Percentiles rank a stretch among this genome's conserved stretches.
Conservation (phyloP, 2,888 invertebrate genomes). For the Anthrax anthrax region DNA sequence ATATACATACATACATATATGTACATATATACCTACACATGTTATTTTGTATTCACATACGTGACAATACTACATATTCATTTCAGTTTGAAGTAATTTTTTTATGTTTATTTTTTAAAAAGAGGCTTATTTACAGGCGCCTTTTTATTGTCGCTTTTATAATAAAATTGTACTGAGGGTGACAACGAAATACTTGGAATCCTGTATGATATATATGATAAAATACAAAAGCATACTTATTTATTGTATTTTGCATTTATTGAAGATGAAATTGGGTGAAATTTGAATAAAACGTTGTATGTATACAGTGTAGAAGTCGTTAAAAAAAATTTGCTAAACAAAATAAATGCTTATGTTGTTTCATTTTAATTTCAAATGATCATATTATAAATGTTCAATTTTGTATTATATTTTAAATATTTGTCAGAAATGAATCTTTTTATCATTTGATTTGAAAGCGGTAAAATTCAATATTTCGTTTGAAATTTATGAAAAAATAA, state of each 20-base stretch:
- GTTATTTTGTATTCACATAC: background rate
- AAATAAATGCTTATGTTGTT: no score
- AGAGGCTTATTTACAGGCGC: constrained; percentile 1
- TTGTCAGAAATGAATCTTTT: no score
- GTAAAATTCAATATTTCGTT: no score
- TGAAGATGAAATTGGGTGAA: no score
- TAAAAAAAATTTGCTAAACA: no score
- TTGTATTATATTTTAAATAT: no score
- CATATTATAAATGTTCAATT: no score
- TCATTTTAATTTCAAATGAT: no score
- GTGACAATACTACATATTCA: background rate
- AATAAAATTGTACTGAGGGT: background rate
- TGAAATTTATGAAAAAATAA: no score
- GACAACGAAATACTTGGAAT: background rate
- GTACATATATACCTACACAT: background rate
- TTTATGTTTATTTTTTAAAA: background rate
- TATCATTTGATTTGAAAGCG: no score
- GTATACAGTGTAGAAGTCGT: no score
- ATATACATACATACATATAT: background rate
- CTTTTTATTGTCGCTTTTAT: constrained; percentile 2
- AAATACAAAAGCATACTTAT: background rate
- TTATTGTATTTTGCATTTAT: no score
- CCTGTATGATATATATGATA: background rate
- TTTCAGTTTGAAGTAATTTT: background rate
- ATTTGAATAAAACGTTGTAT: background rate